Evolutionary conservation across 1,140 invertebrate genomes (phyloP).

Genomic region (Varroa destructor): DNA sequence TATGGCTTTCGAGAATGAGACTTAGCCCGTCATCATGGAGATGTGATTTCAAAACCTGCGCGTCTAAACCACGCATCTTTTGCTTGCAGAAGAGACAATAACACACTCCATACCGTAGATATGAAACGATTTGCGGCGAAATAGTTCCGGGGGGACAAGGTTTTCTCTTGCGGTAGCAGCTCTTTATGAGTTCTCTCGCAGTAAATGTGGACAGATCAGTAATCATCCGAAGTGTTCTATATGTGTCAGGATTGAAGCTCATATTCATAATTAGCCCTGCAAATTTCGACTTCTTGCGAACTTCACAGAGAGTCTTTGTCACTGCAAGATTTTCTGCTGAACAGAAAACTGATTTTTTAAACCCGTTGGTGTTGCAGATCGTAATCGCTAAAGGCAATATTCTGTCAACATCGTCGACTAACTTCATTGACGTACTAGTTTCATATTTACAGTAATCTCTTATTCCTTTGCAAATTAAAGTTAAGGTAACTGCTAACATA

Average conservation of each 20-base stretch:
- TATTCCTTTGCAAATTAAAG: not conserved
- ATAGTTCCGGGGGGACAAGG: not conserved
- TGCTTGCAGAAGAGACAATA: conserved; percentile 13
- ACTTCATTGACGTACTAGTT: not conserved
- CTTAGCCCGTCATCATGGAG: not conserved
- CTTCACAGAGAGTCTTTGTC: not conserved
- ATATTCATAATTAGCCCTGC: conserved; percentile 8
- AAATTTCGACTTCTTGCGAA: not conserved
- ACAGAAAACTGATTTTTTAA: conserved; percentile 22
- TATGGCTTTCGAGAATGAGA: not conserved
- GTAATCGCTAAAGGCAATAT: not conserved
- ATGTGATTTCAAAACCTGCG: not conserved
- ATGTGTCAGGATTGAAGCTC: not conserved
- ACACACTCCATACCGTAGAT: not conserved
- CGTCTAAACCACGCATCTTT: not conserved
- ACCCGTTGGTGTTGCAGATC: conserved; percentile 7
- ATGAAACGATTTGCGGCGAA: not conserved
- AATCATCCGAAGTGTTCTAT: not conserved
- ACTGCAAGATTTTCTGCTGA: not conserved
- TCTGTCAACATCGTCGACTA: not conserved
- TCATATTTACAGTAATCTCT: not conserved
- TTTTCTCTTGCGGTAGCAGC: not conserved
- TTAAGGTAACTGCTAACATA: not conserved
- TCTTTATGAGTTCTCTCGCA: not conserved
- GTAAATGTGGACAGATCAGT: not conserved